Evolutionary conservation across 1,140 invertebrate genomes (phyloP).

Genomic region (Doryteuthis pealeii): DNA sequence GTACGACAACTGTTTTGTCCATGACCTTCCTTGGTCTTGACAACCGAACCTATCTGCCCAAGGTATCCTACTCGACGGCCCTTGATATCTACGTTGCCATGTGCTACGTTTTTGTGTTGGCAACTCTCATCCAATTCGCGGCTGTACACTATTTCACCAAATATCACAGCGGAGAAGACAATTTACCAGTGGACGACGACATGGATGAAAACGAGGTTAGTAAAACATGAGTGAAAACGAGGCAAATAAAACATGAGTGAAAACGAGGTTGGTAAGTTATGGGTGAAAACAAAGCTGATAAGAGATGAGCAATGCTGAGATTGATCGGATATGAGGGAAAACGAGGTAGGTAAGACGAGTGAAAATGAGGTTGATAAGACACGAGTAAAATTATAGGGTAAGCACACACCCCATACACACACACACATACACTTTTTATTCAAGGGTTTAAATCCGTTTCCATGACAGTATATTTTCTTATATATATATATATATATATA

Average conservation of each 20-base stretch:
- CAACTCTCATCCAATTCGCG: constrained; percentile 77
- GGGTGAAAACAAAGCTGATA: not conserved
- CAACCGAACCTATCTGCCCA: constrained; percentile 80
- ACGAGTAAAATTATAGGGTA: too few relatives aligned
- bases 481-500: too few relatives aligned
- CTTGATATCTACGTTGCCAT: constrained; percentile 85
- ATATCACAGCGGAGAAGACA: constrained; percentile 74
- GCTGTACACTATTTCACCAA: constrained; percentile 89
- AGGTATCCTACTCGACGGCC: constrained; percentile 84
- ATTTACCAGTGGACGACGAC: constrained; percentile 4
- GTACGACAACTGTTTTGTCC: constrained; percentile 83
- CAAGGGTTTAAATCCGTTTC: too few relatives aligned
- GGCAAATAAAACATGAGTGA: constrained; percentile 8
- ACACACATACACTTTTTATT: too few relatives aligned
- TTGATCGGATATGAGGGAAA: not conserved
- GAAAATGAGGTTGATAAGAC: too few relatives aligned
- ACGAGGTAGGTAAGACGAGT: not conserved
- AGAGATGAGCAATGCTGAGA: too few relatives aligned
- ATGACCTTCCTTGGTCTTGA: constrained; percentile 88
- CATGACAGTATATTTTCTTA: too few relatives aligned
- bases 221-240: constrained; percentile 17
- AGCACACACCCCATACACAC: too few relatives aligned
- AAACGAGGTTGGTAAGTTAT: not conserved
- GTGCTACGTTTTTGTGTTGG: constrained; percentile 84
- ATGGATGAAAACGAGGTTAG: constrained; percentile 18